Evolutionary conservation across 2,797 vertebrate species (phyloP).

Genomic region (Centropyge bicolor): DNA sequence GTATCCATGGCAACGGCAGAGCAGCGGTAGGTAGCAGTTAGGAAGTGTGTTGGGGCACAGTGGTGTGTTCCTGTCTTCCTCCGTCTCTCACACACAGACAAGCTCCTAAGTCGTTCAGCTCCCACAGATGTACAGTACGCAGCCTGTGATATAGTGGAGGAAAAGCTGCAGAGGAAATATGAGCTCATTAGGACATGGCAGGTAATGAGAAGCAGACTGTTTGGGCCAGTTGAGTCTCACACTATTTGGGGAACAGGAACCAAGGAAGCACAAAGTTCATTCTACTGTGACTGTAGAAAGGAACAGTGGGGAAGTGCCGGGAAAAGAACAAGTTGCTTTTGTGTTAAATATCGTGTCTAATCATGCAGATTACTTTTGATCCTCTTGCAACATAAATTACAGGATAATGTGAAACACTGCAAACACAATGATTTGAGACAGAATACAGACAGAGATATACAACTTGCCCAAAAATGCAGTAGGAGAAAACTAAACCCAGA

Average conservation of each 20-base stretch:
- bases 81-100: slow-evolving; percentile 48
- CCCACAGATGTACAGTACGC: slow-evolving; percentile 47
- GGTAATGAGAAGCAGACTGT: slow-evolving; percentile 57
- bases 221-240: slow-evolving; percentile 42
- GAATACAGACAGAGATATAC: not conserved
- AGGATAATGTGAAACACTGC: slow-evolving; percentile 18
- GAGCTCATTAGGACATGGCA: slow-evolving; percentile 48
- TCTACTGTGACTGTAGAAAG: not conserved
- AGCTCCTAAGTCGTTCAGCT: slow-evolving; percentile 57
- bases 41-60: slow-evolving; percentile 82
- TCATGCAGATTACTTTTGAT: not conserved
- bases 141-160: slow-evolving; percentile 38
- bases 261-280: slow-evolving; percentile 18
- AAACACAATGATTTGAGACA: not conserved
- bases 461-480: not conserved
- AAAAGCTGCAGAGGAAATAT: slow-evolving; percentile 34
- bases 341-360: not conserved
- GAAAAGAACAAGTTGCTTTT: slow-evolving; percentile 15
- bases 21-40: slow-evolving; percentile 83
- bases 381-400: not conserved
- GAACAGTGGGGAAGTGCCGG: not conserved
- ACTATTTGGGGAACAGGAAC: slow-evolving; percentile 22
- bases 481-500: not conserved
- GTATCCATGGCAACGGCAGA: slow-evolving; percentile 91
- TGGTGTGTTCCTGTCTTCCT: slow-evolving; percentile 63